Base-by-base conservation (phyloP, 2,888 invertebrate genomes). In the Brenthis daphne region DNA sequence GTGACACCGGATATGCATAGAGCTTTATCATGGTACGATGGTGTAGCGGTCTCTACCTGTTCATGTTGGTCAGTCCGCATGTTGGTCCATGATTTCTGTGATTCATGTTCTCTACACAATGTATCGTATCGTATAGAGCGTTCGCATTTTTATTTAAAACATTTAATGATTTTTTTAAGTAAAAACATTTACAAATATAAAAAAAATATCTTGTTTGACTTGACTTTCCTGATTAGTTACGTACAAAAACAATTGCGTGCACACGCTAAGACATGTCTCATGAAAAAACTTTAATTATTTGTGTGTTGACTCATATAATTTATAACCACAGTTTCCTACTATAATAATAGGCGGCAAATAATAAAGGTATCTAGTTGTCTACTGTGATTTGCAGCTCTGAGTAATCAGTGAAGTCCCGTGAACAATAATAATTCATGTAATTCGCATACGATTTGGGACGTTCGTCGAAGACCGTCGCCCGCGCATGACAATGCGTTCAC, bases 401-500 rank as follows among this genome's bases (percentile, higher is more conserved):
- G 81, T 82, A 84, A 85, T 82, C 77, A 81, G 84, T 80, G 77
- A 82, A 82, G 77, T 74, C 81, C 79, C 77, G 73, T 77, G 77
- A 76, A 80, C 80, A 81, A 80, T 79, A 79, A 82, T 85, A 79
- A 82, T 85, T 83, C 83, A 81, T 81, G 76, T 84, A 81, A 84
- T 83, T 84, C 86, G 82, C 84, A 84, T 87, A 85, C 80, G 82
- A 84, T 89, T 90, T 88, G 80, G 89, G 83, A 79, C 82, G 86
- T 90, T 89, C 90, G 83, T 37, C 85, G 90, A 90, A 89, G 80
- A 78, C 76, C 74, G 77, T 78, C 76, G 77, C 77, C 76, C 77
- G 75, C 80, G 91, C 88, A 92, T 92, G 79, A 80, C 84, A 90
- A 92, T 90, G 85, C 80, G 84, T 74, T 76, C 76, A 86, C 88